phyloP scores from a whole-genome alignment of 2,113 vertebrate species.

The Catagonus wagneri region DNA sequence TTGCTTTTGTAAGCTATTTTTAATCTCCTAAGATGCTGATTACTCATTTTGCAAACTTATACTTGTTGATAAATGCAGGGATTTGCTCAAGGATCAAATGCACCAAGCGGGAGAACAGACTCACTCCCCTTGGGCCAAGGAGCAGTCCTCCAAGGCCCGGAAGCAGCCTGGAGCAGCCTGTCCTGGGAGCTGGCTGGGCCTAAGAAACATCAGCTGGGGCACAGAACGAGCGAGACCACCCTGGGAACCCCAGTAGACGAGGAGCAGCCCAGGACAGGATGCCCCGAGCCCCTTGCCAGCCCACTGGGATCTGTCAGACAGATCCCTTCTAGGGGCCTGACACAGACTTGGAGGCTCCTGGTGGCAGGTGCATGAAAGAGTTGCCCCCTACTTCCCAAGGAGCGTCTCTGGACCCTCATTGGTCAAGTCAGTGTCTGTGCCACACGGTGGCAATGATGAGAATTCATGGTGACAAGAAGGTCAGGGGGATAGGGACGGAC shows the following conservation, averaged over 20 bases:
- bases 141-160: neutral
- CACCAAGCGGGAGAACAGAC: neutral
- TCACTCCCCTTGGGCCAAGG: fast-evolving
- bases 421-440: neutral
- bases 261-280: neutral
- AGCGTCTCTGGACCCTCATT: neutral
- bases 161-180: neutral
- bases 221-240: neutral
- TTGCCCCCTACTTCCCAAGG: neutral
- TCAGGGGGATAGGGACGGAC: constrained; percentile 52
- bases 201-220: neutral
- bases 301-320: neutral
- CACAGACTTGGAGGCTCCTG: neutral
- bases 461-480: constrained; percentile 71
- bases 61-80: constrained; percentile 64
- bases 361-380: neutral
- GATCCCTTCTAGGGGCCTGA: neutral
- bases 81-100: constrained; percentile 45
- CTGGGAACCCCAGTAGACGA: neutral
- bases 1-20: constrained; percentile 72
- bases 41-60: constrained; percentile 72
- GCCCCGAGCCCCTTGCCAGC: neutral
- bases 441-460: neutral
- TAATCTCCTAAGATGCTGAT: constrained; percentile 77
- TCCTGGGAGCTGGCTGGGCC: neutral